These are phyloP conservation scores for Atherinomorus stipes DNA, from an alignment of 2,113 vertebrate genomes.

Conservation along the genomic window DNA sequence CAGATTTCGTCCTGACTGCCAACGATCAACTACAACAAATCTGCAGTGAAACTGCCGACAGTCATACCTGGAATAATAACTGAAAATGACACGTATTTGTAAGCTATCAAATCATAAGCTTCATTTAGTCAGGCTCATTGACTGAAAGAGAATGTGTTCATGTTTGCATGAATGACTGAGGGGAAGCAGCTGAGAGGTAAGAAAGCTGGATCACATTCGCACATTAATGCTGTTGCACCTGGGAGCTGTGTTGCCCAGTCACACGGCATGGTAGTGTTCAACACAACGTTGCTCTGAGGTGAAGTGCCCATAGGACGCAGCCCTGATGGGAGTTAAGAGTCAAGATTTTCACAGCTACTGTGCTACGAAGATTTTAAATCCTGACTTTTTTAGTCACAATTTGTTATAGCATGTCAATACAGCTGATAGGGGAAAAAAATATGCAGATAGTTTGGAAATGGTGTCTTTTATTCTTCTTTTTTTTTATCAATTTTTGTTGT, in stretches of 20 bases:
- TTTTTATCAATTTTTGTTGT: background rate
- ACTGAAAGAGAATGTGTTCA: slow-evolving; percentile 43
- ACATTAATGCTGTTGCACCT: slow-evolving; percentile 71
- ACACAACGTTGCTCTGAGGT: slow-evolving; percentile 63
- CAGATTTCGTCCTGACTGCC: slow-evolving; percentile 8
- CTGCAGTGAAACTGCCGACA: slow-evolving; percentile 17
- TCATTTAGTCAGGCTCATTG: slow-evolving; percentile 47
- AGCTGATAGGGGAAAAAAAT: slow-evolving; percentile 26
- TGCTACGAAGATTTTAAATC: slow-evolving; percentile 59
- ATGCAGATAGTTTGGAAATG: slow-evolving; percentile 18
- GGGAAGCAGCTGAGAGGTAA: slow-evolving; percentile 31
- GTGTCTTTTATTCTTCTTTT: background rate
- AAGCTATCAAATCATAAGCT: slow-evolving; percentile 37
- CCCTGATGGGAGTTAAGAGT: slow-evolving; percentile 61
- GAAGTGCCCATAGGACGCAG: slow-evolving; percentile 63
- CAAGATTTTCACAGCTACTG: slow-evolving; percentile 61
- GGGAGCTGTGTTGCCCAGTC: slow-evolving; percentile 41
- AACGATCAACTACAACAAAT: slow-evolving; percentile 6
- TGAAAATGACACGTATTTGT: slow-evolving; percentile 30
- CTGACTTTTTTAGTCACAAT: slow-evolving; percentile 64
- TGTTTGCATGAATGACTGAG: slow-evolving; percentile 54
- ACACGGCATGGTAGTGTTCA: slow-evolving; percentile 41
- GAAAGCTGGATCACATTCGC: slow-evolving; percentile 36
- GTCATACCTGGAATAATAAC: slow-evolving; percentile 27
- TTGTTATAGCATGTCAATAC: slow-evolving; percentile 58